Evolutionary conservation across 2,113 vertebrate species (phyloP).

Genomic region (Mormoops blainvillei): DNA sequence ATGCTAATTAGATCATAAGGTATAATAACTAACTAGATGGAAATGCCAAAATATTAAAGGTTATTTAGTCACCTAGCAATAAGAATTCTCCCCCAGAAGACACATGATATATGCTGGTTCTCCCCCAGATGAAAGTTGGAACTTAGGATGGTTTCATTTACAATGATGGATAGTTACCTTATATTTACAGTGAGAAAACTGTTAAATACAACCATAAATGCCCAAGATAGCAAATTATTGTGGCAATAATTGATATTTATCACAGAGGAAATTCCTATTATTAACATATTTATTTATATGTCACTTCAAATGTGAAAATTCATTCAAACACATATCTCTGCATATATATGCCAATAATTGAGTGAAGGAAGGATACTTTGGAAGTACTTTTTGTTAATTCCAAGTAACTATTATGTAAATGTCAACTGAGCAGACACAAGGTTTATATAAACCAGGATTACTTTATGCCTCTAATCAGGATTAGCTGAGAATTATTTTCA

Average conservation of each 20-base stretch:
- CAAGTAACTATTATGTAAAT: neutral
- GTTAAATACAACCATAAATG: neutral
- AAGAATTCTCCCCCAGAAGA: conserved; percentile 46
- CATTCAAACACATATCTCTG: neutral
- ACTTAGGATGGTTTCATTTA: conserved; percentile 13
- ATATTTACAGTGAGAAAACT: neutral
- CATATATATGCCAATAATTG: neutral
- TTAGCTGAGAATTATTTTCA: neutral
- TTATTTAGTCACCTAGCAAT: conserved; percentile 76
- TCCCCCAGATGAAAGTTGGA: neutral
- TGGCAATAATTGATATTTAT: neutral
- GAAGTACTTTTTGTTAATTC: neutral
- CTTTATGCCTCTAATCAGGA: neutral
- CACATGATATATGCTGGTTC: neutral
- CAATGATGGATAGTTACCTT: neutral
- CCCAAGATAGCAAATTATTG: neutral
- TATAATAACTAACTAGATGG: conserved; percentile 72
- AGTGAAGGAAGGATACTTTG: neutral
- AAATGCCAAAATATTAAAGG: conserved; percentile 78
- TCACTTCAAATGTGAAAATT: neutral
- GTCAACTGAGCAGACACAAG: neutral
- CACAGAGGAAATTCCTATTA: neutral
- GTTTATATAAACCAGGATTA: neutral
- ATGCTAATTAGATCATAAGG: conserved; percentile 80
- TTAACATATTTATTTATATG: neutral